phyloP scores from a whole-genome alignment of 2,797 vertebrate genomes.

The Lepilemur septentrionalis region DNA sequence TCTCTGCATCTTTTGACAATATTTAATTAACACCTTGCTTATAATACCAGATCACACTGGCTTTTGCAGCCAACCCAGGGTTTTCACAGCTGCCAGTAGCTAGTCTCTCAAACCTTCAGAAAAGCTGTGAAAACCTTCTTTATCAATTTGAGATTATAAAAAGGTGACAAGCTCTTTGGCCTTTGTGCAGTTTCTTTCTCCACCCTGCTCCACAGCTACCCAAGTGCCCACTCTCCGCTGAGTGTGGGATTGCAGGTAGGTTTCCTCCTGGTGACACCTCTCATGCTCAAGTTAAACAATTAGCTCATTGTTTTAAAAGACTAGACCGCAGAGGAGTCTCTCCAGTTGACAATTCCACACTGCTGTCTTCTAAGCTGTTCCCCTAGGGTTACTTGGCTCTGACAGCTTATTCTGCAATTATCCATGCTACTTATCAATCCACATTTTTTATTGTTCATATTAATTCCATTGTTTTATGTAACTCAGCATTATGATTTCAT shows the following conservation, averaged over 20 bases:
- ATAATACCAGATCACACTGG: neutral
- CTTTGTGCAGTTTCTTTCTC: neutral
- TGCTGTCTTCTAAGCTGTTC: neutral
- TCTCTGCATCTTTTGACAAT: neutral
- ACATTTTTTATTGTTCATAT: constrained; percentile 23
- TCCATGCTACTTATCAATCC: constrained; percentile 8
- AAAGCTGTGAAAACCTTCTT: constrained; percentile 14
- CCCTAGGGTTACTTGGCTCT: neutral
- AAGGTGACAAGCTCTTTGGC: neutral
- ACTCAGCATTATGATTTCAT: neutral
- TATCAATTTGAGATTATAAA: neutral
- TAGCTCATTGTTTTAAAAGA: constrained; percentile 1
- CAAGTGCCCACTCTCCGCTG: neutral
- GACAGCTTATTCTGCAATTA: constrained; percentile 44
- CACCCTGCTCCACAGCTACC: neutral
- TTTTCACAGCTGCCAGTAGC: neutral
- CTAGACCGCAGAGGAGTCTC: neutral
- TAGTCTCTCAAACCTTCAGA: neutral
- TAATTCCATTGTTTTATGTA: constrained; percentile 13
- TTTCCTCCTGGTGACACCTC: neutral
- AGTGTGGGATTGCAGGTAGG: neutral
- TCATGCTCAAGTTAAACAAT: neutral
- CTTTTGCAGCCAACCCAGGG: neutral
- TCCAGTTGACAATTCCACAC: neutral
- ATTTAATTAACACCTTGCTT: neutral